Evolutionary conservation across 2,888 invertebrate species (phyloP).

Genomic region (Apantesis nais): DNA sequence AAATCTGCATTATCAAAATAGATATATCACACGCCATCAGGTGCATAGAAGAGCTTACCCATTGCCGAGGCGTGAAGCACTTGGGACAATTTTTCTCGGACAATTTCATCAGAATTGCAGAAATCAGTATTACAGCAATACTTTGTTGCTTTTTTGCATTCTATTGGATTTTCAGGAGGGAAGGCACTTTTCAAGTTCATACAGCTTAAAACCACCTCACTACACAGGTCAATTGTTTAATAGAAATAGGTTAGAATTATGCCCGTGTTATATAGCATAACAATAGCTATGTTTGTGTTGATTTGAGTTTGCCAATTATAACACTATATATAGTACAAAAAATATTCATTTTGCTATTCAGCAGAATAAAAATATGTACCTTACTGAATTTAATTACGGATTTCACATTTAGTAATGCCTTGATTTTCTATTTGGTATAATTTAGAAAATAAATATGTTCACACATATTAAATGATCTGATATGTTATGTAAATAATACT

Average conservation of each 20-base stretch:
- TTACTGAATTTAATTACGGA: conserved; percentile 24
- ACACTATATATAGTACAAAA: conserved; percentile 28
- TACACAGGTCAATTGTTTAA: conserved; percentile 74
- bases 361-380: conserved; percentile 55
- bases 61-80: conserved; percentile 61
- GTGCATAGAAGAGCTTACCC: conserved; percentile 75
- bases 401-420: conserved; percentile 21
- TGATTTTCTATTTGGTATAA: conserved; percentile 23
- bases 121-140: conserved; percentile 79
- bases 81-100: conserved; percentile 68
- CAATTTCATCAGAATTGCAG: conserved; percentile 77
- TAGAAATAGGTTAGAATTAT: conserved; percentile 68
- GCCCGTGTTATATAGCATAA: conserved; percentile 44
- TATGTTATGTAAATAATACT: conserved; percentile 58
- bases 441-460: conserved; percentile 1
- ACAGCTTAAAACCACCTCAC: conserved; percentile 85
- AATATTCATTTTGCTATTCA: conserved; percentile 27
- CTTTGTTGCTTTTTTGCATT: conserved; percentile 71
- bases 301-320: conserved; percentile 72
- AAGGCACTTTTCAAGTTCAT: conserved; percentile 78
- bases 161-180: conserved; percentile 82
- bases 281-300: conserved; percentile 65
- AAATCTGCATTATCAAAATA: conserved; percentile 72
- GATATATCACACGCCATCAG: conserved; percentile 70
- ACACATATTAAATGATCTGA: not conserved